phyloP scores from a whole-genome alignment of 2,113 vertebrate genomes.

The Xiphophorus maculatus region DNA sequence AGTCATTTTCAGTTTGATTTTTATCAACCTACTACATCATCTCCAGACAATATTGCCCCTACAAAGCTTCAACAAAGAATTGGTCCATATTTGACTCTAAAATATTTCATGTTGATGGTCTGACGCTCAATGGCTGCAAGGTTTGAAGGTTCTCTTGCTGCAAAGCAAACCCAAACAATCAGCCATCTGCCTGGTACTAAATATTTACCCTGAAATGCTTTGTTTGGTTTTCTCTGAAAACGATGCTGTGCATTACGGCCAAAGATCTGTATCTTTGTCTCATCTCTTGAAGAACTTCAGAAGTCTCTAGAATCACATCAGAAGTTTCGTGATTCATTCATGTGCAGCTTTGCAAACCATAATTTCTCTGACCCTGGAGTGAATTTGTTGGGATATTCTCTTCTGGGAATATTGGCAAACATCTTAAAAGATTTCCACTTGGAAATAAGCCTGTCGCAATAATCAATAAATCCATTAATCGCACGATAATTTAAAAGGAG shows the following conservation, averaged over 20 bases:
- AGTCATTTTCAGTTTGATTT: too few species aligned
- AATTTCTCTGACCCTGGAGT: neutral
- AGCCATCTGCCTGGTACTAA: neutral
- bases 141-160: neutral
- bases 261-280: neutral
- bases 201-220: neutral
- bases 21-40: too few species aligned
- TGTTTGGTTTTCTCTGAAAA: neutral
- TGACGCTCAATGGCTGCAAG: neutral
- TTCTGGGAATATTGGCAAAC: neutral
- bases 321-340: neutral
- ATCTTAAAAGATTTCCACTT: too few species aligned
- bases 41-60: too few species aligned
- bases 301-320: too few species aligned
- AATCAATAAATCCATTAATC: too few species aligned
- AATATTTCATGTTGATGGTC: neutral
- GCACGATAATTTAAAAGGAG: too few species aligned
- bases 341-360: neutral
- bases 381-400: neutral
- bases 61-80: neutral
- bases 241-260: neutral
- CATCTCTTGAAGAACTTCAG: neutral
- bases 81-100: neutral
- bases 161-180: neutral
- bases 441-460: too few species aligned